Evolutionary conservation across 2,113 vertebrate species (phyloP), one percentile per base, ranked within the genome.

Genomic region (Otocyon megalotis): DNA sequence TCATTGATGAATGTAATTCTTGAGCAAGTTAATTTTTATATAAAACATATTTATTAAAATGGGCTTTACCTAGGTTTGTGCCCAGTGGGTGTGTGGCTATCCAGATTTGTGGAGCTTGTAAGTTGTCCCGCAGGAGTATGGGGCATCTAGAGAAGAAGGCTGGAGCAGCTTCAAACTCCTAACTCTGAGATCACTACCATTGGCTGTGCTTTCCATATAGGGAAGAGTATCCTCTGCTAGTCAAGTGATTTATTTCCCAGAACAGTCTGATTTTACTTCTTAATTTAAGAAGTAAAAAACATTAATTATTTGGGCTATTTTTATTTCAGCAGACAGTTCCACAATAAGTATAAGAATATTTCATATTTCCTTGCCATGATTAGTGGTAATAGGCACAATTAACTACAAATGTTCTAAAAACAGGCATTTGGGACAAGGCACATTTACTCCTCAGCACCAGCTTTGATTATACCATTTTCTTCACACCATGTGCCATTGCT

Each of bases 281-380:
- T 92, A 92, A 93, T 67, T 77, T 79, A 43, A 83, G 19, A 81
- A 94, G 19, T n/a, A 74, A 85, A 90, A 63, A 43, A 13, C 11
- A 43, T 30, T 20, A 82, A 22, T 74, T 79, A 89, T 58, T 62
- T 22, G 50, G 37, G 12, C 43, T 63, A 32, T 67, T 95, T 87
- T 87, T 62, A 84, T 85, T 95, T 94, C 15, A 50, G 2, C 60
- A 43, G 22, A 14, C 30, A 30, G 6, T 86, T 91, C 87, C 6
- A 65, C 56, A 43, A 8, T 48, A 88, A 86, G 10, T n/a, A 32
- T 58, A 60, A n/a, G 72, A 43, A 48, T 28, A 54, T 11, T 12
- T 71, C 24, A 0, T 53, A 8, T 65, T 62, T 94, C 10, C 58
- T 92, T 4, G 28, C 20, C 32, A 13, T 54, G 65, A 92, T 72